Evolutionary conservation across 2,888 invertebrate genomes (phyloP).

Genomic region (Tupiocoris notatus): DNA sequence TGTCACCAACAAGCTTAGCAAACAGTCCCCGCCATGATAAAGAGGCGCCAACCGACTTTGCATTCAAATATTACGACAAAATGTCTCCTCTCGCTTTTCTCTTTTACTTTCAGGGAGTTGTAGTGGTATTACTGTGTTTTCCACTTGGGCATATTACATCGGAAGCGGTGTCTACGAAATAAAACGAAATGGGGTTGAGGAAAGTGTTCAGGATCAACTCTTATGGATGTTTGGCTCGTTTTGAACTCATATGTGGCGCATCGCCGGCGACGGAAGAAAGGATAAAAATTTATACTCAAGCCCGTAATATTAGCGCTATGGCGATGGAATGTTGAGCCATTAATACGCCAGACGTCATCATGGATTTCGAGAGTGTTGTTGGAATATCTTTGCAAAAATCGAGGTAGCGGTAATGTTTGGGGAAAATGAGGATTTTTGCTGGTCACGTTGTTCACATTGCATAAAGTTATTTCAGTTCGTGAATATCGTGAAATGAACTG

Average conservation of each 20-base stretch:
- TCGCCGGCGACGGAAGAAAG: background rate
- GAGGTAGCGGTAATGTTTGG: too few species aligned
- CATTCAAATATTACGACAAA: constrained; percentile 26
- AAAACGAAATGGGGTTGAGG: background rate
- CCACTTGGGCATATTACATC: background rate
- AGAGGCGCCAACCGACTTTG: constrained; percentile 32
- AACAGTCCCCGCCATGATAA: constrained; percentile 18
- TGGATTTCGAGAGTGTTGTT: too few species aligned
- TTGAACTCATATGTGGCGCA: background rate
- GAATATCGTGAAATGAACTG: too few species aligned
- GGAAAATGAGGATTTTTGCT: too few species aligned
- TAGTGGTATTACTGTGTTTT: background rate
- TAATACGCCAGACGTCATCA: too few species aligned
- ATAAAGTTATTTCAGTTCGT: too few species aligned
- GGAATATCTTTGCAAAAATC: too few species aligned
- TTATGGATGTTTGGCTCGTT: background rate
- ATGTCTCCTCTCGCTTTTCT: background rate
- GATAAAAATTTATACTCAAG: background rate
- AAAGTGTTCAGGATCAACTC: background rate
- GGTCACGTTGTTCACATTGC: too few species aligned
- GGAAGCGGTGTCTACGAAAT: background rate
- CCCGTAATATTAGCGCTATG: background rate
- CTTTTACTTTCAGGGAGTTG: background rate
- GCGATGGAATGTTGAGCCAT: too few species aligned
- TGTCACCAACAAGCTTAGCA: constrained; percentile 36